Conservation (phyloP, 2,113 vertebrate genomes). For the Poecile atricapillus region DNA sequence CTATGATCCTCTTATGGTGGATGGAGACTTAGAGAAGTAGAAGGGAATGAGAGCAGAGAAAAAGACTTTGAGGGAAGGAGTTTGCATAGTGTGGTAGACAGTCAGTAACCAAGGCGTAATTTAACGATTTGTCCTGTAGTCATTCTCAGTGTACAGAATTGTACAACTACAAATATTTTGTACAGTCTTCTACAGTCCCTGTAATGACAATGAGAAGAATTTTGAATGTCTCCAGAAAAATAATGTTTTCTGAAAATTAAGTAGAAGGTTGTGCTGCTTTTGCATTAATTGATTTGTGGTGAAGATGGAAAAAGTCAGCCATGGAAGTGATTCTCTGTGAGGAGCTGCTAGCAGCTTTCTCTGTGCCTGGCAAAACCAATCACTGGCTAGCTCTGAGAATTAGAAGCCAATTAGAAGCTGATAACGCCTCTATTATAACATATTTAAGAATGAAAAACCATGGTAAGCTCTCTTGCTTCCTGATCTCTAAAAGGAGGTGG, state of each 20-base stretch:
- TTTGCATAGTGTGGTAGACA: not conserved
- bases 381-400: not conserved
- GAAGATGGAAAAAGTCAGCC: not conserved
- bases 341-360: not conserved
- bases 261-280: not conserved
- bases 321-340: not conserved
- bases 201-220: not conserved
- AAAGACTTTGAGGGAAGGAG: not conserved
- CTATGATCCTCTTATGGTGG: not conserved
- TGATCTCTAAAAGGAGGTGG: not conserved
- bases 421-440: not conserved
- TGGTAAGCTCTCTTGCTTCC: not conserved
- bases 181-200: not conserved
- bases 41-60: not conserved
- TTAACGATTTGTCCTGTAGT: not conserved
- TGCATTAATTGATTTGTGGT: not conserved
- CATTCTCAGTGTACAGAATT: not conserved
- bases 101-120: not conserved
- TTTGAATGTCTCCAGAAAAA: not conserved
- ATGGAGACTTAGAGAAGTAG: not conserved
- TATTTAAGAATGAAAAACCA: not conserved
- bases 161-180: not conserved
- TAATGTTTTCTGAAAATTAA: not conserved
- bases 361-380: not conserved
- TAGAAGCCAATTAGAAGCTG: not conserved